Base-by-base conservation (phyloP, 1,140 invertebrate species). In the Polypedilum vanderplanki region DNA sequence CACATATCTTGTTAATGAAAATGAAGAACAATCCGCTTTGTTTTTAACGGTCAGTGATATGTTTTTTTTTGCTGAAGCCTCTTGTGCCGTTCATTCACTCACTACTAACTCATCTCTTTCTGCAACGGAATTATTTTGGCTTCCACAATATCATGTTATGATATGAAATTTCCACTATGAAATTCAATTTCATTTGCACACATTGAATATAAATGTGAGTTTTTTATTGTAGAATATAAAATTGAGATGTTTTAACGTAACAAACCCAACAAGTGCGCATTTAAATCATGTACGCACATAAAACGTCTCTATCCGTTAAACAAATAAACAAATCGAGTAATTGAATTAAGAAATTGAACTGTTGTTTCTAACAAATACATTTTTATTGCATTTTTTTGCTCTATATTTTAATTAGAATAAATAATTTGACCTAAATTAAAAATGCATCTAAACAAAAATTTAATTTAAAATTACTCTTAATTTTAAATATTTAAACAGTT, bases 61-160 rank as follows among this genome's bases (percentile, higher is more conserved):
- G 46, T 57, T 57, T 33, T n/a, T 57, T 57, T 33, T n/a, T n/a
- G n/a, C 46, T 57, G 46, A 57, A 57, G 46, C 46, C 12, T 57
- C 46, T 57, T 57, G 2, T 46, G 41, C 41, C 41, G 41, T 46
- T 46, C 41, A 9, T 9, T 12, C 8, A 15, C 41, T 46, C 5
- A 33, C 24, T 33, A 33, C 24, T 33, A 33, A 33, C 24, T 33
- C 24, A 33, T 46, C 15, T 46, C 24, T 46, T 46, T 57, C n/a
- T 57, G 12, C 46, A 70, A 70, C 65, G 65, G 65, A 70, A 22
- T 22, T 70, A 20, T 70, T 70, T 70, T 70, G 65, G 65, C 65
- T 70, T 70, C 65, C 17, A 70, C 65, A 70, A 70, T 70, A 70
- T 70, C 65, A 70, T 70, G 65, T 70, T 70, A 70, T 70, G 65